Base-by-base conservation (phyloP, 2,113 vertebrate genomes). In the Oostethus manadensis region DNA sequence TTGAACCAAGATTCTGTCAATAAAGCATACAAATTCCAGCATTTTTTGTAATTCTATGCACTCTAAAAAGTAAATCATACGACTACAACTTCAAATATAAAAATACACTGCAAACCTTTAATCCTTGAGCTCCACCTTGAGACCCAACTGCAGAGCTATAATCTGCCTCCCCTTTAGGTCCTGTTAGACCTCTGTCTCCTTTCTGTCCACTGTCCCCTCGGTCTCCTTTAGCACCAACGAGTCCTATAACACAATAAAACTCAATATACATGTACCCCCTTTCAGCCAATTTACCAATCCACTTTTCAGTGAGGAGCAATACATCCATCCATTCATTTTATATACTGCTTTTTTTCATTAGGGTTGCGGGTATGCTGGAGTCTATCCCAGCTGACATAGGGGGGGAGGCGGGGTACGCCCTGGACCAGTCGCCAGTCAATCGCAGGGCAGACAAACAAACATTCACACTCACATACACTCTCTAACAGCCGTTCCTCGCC, bases 141-240 rank as follows among this genome's bases (percentile, higher is more conserved):
- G 76, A 2, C 13, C 76, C 20, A n/a, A 72, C 74, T 15, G 70
- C 16, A 0, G 70, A 60, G 15, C 56, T 29, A 6, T 59, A 10
- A 29, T 87, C 86, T 0, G 74, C 23, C 8, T 94, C 92, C 44
- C 92, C 93, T 79, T 93, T 93, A 0, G 86, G 71, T 38, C 93
- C 93, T 1, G 55, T 61, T 4, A 79, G 79, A 51, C 87, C 89
- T 38, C 71, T 23, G 1, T 88, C 88, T 61, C 89, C 90, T 75
- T 86, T 90, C 35, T 90, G 86, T 21, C 93, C 94, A 47, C 18
- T 57, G 13, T 86, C 87, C 0, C 92, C 92, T 49, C 18, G 60
- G 13, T 86, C 87, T 0, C 92, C 92, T 79, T 82, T 91, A 35
- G 38, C 8, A 42, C 78, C 76, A 0, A 10, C 1, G 43, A 61